Base-by-base conservation (phyloP, 1,140 invertebrate species). In the Neotoxoptera formosana region DNA sequence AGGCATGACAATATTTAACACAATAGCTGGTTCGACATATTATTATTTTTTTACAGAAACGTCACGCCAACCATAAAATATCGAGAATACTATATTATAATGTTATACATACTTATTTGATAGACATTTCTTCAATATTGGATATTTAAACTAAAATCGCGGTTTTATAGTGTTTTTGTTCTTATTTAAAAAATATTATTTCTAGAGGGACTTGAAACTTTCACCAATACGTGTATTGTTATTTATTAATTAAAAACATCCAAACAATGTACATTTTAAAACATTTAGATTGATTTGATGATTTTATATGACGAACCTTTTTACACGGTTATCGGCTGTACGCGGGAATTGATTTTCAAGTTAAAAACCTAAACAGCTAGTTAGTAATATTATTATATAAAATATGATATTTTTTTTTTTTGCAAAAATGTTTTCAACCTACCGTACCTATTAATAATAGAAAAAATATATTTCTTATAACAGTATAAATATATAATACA, bases 281-380 rank as follows among this genome's bases (percentile, higher is more conserved):
- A 48, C 47, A 48, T 48, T 48, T 48, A 14, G 11, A 48, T 48
- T 48, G 30, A 30, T 60, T 60, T 2, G 25, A 60, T 25, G 8
- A 7, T 60, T 9, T 60, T 30, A 67, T 67, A 67, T 4, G 14
- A n/a, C 4, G 9, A 67, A 67, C 4, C 30, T n/a, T 14, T n/a
- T 67, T 7, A 6, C 56, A n/a, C 14, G 0, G n/a, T 67, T 67
- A 4, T n/a, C 4, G 0, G 6, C n/a, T 0, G 14, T 67, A n/a
- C 11, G 4, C 17, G 0, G 30, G 30, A 3, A n/a, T 67, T n/a
- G 30, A 67, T 6, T n/a, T n/a, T 17, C 17, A 67, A n/a, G 30
- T n/a, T 17, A 67, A 67, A n/a, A 6, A 67, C n/a, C n/a, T 9
- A 67, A 41, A 41, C 41, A 41, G 30, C 1, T 60, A 11, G 2